These are phyloP conservation scores for Dicaeum eximium DNA, from an alignment of 2,113 vertebrate species.

Conservation along the genomic window DNA sequence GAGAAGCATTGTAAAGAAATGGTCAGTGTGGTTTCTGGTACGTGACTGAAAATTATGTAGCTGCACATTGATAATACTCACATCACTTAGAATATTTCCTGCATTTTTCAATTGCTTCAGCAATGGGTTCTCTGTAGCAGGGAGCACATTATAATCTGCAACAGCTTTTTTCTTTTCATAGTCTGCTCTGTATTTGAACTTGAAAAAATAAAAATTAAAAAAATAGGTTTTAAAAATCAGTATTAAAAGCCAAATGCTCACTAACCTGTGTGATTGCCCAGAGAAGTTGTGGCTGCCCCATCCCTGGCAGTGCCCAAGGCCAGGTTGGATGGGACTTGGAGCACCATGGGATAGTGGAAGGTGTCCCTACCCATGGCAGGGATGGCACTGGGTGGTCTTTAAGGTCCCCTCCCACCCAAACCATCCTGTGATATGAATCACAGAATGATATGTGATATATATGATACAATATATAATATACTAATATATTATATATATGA, in stretches of 20 bases:
- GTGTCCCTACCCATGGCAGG: neutral
- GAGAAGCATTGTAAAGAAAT: neutral
- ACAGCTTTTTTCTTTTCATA: conserved; percentile 89
- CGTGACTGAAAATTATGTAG: neutral
- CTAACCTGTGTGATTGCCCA: neutral
- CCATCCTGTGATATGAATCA: neutral
- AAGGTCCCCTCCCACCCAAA: neutral
- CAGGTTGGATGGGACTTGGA: neutral
- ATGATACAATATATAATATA: too few species aligned
- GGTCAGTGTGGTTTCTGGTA: neutral
- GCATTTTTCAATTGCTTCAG: conserved; percentile 86
- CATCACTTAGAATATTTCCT: conserved; percentile 87
- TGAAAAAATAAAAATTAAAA: conserved; percentile 10
- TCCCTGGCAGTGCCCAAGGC: neutral
- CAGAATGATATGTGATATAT: too few species aligned
- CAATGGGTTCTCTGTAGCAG: conserved; percentile 92
- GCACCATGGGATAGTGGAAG: accelerated
- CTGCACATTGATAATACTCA: conserved; percentile 66
- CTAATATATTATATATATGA: too few species aligned
- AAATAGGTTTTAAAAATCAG: neutral
- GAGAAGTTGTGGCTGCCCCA: neutral
- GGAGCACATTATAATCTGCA: conserved; percentile 91
- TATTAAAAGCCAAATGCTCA: neutral
- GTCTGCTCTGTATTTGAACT: conserved; percentile 93
- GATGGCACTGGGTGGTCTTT: neutral